Evolutionary conservation across 2,113 vertebrate species (phyloP).

Genomic region (Probosciger aterrimus): DNA sequence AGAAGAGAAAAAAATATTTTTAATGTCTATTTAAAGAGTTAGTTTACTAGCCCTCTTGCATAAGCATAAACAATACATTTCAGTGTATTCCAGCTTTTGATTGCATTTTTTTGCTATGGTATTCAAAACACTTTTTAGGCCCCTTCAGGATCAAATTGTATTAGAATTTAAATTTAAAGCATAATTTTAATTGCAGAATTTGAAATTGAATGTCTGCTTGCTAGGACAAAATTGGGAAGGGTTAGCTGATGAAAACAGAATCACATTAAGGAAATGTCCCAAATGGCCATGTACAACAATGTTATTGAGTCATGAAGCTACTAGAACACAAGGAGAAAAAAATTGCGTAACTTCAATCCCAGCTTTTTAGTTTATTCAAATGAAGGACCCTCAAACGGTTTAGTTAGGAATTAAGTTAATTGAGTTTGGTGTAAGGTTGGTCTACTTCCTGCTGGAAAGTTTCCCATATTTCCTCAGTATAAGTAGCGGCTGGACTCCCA

Average conservation of each 20-base stretch:
- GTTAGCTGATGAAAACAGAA: neutral
- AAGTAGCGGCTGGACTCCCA: constrained; percentile 80
- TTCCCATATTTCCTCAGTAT: constrained; percentile 76
- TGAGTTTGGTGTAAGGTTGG: constrained; percentile 86
- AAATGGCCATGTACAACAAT: neutral
- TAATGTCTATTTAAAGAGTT: neutral
- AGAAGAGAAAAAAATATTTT: neutral
- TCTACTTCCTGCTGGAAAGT: constrained; percentile 85
- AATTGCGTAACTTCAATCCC: constrained; percentile 24
- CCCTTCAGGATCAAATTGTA: neutral
- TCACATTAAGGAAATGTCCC: neutral
- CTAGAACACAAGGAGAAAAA: neutral
- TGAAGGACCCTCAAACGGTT: constrained; percentile 84
- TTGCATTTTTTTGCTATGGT: neutral
- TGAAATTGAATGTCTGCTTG: neutral
- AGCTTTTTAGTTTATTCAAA: constrained; percentile 74
- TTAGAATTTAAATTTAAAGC: neutral
- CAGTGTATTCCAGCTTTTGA: neutral
- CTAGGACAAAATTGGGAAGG: neutral
- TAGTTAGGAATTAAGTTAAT: constrained; percentile 89
- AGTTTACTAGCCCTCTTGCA: neutral
- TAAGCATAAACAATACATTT: neutral
- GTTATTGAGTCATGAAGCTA: neutral
- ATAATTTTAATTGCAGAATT: neutral
- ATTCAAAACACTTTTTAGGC: neutral